Percentiles rank a stretch among this genome's conserved stretches.
phyloP scores from a whole-genome alignment of 2,888 invertebrate genomes.

The Uloborus plumipes region DNA sequence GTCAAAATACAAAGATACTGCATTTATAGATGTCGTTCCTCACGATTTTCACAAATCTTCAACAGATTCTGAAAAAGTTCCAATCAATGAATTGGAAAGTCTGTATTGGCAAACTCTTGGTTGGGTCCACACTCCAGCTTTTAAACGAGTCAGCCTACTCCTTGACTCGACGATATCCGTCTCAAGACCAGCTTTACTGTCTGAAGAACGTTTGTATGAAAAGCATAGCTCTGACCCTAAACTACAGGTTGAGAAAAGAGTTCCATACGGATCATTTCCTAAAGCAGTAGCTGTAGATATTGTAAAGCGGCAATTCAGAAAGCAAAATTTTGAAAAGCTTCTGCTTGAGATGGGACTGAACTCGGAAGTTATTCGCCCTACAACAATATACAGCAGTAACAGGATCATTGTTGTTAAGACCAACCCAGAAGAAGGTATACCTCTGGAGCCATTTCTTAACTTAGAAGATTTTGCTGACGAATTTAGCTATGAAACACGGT shows the following conservation, averaged over 20 bases:
- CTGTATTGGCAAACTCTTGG: slow-evolving; percentile 48
- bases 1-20: not conserved
- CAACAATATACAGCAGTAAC: slow-evolving; percentile 6
- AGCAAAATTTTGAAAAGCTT: slow-evolving; percentile 24
- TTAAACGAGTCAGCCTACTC: not conserved
- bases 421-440: slow-evolving; percentile 26
- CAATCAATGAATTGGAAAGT: slow-evolving; percentile 25
- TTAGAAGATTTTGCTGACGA: slow-evolving; percentile 54
- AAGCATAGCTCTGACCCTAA: slow-evolving; percentile 41
- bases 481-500: slow-evolving; percentile 33
- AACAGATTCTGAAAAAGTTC: not conserved
- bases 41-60: not conserved
- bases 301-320: slow-evolving; percentile 7
- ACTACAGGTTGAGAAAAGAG: slow-evolving; percentile 36
- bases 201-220: slow-evolving; percentile 1
- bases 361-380: slow-evolving; percentile 18
- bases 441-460: slow-evolving; percentile 25
- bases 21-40: slow-evolving; percentile 10
- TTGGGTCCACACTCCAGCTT: slow-evolving; percentile 54
- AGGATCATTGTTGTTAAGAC: not conserved
- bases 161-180: not conserved
- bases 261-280: slow-evolving; percentile 30
- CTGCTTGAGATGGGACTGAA: slow-evolving; percentile 18
- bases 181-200: slow-evolving; percentile 5
- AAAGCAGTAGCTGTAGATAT: slow-evolving; percentile 23